Evolutionary conservation across 2,113 vertebrate species (phyloP).

Genomic region (Amblyopsis rosae): DNA sequence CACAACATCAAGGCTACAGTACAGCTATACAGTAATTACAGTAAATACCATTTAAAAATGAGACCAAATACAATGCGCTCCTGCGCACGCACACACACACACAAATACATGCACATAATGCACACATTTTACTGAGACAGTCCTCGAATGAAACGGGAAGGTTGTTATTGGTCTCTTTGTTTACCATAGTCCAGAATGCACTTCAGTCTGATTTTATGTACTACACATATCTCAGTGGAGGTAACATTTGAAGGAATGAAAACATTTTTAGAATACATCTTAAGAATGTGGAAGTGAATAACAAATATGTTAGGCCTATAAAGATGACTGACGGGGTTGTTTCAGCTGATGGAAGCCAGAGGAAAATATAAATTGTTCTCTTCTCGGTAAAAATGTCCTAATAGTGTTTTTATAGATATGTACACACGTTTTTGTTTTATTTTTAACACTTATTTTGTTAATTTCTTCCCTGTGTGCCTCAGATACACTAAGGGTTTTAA

Average conservation of each 20-base stretch:
- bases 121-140: constrained; percentile 32
- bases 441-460: constrained; percentile 71
- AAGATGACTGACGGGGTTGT: constrained; percentile 27
- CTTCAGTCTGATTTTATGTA: constrained; percentile 51
- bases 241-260: constrained; percentile 25
- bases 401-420: constrained; percentile 61
- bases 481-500: constrained; percentile 75
- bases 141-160: constrained; percentile 40
- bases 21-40: constrained; percentile 8
- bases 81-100: constrained; percentile 1
- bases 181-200: constrained; percentile 61
- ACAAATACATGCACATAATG: constrained; percentile 13
- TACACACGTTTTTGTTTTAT: constrained; percentile 35
- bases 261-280: too few species aligned
- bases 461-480: constrained; percentile 78
- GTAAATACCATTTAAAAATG: constrained; percentile 45
- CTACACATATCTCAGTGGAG: constrained; percentile 40
- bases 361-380: constrained; percentile 34
- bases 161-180: constrained; percentile 60
- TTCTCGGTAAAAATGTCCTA: constrained; percentile 27
- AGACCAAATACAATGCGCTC: constrained; percentile 54
- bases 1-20: constrained; percentile 35
- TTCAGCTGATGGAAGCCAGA: constrained; percentile 2
- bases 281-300: background rate
- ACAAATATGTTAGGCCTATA: constrained; percentile 30